Base-by-base conservation (phyloP, 1,140 invertebrate genomes). In the Pollicipes pollicipes region DNA sequence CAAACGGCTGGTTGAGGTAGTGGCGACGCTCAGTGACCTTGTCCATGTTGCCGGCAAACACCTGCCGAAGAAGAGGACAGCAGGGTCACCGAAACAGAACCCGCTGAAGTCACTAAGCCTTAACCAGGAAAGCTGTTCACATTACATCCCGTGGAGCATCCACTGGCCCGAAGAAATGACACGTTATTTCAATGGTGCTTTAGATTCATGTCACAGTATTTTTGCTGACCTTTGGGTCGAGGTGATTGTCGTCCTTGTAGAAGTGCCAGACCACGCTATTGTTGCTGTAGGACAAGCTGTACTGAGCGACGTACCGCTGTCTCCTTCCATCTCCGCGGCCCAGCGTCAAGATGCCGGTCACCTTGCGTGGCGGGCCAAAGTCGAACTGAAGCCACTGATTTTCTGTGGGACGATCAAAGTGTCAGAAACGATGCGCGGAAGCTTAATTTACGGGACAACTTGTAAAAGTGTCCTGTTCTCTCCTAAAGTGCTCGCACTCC, bases 361-460 rank as follows among this genome's bases (percentile, higher is more conserved):
- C 32, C 32, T 35, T 35, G 27, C 82, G 83, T 0, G 84, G 83
- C 3, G 83, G 83, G 2, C 84, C 84, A 17, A 85, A 76, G 75
- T 85, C 84, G 31, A 84, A 79, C 75, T 85, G 83, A 6, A 85
- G 76, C 84, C 84, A 85, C 73, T 85, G 82, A 10, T 83, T 77
- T n/a, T 27, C 79, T 84, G 84, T 70, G 32, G 16, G 32, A 4
- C 4, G 32, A 35, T 4, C 4, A 16, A 35, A 35, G 16, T n/a
- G n/a, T n/a, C n/a, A n/a, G n/a, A n/a, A n/a, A n/a, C n/a, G n/a
- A n/a, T n/a, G n/a, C n/a, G 30, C 69, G n/a, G n/a, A n/a, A n/a
- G n/a, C n/a, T n/a, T n/a, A n/a, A n/a, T n/a, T n/a, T n/a, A n/a
- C n/a, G n/a, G n/a, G n/a, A n/a, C n/a, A n/a, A n/a, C n/a, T n/a